Evolutionary conservation across 2,797 vertebrate genomes (phyloP).

Genomic region (Dipus sagitta): DNA sequence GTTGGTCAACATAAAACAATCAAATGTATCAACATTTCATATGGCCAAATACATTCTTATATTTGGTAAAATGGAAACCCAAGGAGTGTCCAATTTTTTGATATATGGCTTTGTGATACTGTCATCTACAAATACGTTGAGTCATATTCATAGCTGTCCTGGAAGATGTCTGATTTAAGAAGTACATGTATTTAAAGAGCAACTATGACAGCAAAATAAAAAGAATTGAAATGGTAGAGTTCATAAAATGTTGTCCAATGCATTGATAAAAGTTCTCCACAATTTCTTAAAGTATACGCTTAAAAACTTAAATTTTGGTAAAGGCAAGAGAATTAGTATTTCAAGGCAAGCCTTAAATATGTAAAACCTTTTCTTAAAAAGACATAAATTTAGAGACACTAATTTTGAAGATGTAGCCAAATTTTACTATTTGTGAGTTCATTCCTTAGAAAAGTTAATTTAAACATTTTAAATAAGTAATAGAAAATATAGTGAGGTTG

Average conservation of each 20-base stretch:
- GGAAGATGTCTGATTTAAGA: too few relatives aligned
- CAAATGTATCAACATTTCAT: background rate
- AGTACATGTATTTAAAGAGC: background rate
- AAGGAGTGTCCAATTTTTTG: background rate
- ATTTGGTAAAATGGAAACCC: constrained; percentile 25
- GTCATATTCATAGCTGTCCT: too few relatives aligned
- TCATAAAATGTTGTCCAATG: constrained; percentile 1
- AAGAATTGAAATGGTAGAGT: background rate
- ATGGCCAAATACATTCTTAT: background rate
- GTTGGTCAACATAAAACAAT: background rate
- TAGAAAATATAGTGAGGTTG: background rate
- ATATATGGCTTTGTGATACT: too few relatives aligned
- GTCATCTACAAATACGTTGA: too few relatives aligned
- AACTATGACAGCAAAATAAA: background rate
- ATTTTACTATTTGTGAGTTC: background rate
- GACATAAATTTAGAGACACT: background rate
- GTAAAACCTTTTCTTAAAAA: background rate
- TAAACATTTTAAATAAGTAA: constrained; percentile 23
- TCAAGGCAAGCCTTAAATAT: background rate
- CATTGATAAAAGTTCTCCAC: background rate
- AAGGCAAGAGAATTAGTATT: background rate
- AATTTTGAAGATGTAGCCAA: background rate
- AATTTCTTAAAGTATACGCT: background rate
- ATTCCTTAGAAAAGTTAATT: constrained; percentile 27
- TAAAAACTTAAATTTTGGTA: background rate